phyloP scores from a whole-genome alignment of 2,888 invertebrate species.

The Cryptophagus acutangulus region DNA sequence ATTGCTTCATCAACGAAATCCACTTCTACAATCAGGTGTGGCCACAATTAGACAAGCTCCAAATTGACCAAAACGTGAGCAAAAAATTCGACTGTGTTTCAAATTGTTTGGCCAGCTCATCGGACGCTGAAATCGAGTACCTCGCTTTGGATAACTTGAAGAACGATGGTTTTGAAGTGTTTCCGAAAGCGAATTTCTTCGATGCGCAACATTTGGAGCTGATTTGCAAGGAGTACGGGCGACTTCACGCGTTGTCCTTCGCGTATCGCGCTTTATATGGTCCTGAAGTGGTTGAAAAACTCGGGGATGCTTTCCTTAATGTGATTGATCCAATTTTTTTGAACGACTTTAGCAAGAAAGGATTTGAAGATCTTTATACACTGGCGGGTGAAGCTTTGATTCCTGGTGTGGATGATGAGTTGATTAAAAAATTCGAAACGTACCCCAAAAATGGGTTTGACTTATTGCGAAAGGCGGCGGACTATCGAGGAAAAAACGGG shows the following conservation, averaged over 20 bases:
- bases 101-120: conserved; percentile 7
- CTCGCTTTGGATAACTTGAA: conserved; percentile 13
- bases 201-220: conserved; percentile 7
- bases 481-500: background rate
- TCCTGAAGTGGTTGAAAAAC: conserved; percentile 3
- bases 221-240: conserved; percentile 11
- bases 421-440: background rate
- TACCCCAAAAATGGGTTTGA: background rate
- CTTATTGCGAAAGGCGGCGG: background rate
- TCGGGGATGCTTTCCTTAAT: background rate
- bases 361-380: background rate
- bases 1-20: conserved; percentile 10
- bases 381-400: background rate
- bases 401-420: background rate
- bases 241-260: conserved; percentile 13
- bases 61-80: background rate
- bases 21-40: conserved; percentile 10
- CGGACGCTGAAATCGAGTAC: conserved; percentile 2
- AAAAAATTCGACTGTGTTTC: conserved; percentile 4
- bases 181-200: conserved; percentile 6
- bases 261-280: too few species aligned
- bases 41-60: conserved; percentile 8
- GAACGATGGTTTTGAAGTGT: conserved; percentile 7
- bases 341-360: background rate
- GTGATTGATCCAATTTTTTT: too few species aligned